A percentile compares a stretch with the other conserved stretches of the same genome.
phyloP scores from a whole-genome alignment of 2,113 vertebrate genomes.

The Platichthys flesus region DNA sequence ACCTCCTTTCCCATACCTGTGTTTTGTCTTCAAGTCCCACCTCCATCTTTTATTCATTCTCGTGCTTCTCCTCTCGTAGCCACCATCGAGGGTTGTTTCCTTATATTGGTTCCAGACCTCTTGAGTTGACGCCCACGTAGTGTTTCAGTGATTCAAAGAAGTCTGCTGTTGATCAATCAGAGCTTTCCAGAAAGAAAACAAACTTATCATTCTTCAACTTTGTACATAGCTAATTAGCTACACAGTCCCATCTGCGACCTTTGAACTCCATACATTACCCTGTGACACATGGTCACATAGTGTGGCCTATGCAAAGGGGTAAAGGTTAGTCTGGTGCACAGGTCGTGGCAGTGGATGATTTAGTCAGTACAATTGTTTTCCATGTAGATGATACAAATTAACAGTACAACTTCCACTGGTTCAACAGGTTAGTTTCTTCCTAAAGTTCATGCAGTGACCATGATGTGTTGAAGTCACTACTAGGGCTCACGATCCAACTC shows the following conservation, averaged over 20 bases:
- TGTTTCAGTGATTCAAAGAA: background rate
- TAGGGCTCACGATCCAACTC: too few species aligned
- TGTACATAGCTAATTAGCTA: background rate
- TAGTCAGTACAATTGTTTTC: background rate
- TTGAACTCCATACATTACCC: background rate
- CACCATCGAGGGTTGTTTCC: background rate
- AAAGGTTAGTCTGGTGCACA: background rate
- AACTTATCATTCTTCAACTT: background rate
- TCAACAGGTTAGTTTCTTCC: background rate
- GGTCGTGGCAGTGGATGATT: background rate
- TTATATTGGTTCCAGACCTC: background rate
- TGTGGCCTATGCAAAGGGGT: background rate
- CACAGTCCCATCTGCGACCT: background rate
- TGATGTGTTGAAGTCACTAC: too few species aligned
- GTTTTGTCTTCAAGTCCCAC: background rate
- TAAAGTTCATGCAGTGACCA: too few species aligned
- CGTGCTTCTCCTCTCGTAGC: background rate
- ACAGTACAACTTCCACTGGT: background rate
- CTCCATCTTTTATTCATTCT: background rate
- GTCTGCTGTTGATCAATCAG: background rate
- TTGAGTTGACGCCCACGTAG: background rate
- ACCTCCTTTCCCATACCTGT: background rate
- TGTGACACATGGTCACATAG: background rate
- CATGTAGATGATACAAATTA: background rate
- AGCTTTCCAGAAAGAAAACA: background rate